Conservation (phyloP, 2,113 vertebrate genomes). For the Rostratula benghalensis region DNA sequence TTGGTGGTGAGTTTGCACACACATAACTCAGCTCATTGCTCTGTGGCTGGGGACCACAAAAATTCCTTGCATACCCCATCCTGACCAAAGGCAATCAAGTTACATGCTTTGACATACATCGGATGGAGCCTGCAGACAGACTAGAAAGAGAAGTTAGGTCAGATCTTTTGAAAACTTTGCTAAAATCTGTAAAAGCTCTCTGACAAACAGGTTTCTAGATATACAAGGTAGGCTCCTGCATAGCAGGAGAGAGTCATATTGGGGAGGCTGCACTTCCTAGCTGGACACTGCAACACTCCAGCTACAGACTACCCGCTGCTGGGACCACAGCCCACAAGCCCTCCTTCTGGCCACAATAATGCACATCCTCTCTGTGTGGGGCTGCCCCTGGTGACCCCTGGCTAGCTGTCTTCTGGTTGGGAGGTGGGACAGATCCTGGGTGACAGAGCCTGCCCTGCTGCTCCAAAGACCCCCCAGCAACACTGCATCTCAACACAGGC, state of each 20-base stretch:
- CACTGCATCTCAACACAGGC: rapidly evolving
- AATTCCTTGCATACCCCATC: neutral
- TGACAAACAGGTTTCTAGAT: neutral
- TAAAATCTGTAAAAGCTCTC: neutral
- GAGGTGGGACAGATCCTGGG: neutral
- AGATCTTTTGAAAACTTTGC: neutral
- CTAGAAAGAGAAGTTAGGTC: neutral
- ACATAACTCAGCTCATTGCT: neutral
- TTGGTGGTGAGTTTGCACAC: neutral
- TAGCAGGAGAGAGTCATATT: neutral
- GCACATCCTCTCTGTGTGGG: rapidly evolving
- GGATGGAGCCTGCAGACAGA: neutral
- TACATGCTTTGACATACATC: neutral
- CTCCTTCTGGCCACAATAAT: neutral
- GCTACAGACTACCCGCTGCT: neutral
- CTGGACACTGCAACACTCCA: neutral
- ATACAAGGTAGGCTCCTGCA: neutral
- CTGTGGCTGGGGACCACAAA: neutral
- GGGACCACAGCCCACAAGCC: neutral
- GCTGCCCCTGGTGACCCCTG: neutral
- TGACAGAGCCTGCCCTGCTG: neutral
- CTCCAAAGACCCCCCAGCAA: neutral
- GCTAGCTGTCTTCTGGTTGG: neutral
- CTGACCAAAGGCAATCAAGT: neutral
- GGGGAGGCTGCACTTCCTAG: neutral